These are phyloP conservation scores for Tricholaema leucomelas DNA, from an alignment of 2,113 vertebrate genomes.

Conservation along the genomic window DNA sequence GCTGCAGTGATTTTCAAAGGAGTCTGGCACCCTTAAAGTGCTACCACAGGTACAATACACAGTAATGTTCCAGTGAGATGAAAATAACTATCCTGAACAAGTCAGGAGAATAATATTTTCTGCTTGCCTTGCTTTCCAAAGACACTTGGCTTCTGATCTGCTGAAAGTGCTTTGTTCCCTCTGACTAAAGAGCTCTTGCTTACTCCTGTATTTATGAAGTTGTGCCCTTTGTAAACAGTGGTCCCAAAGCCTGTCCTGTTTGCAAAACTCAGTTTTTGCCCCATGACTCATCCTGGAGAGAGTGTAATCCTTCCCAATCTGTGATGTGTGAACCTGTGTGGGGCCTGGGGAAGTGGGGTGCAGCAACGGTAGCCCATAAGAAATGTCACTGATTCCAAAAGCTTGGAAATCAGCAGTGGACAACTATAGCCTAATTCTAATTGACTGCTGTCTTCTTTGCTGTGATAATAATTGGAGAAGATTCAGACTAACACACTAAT, in stretches of 20 bases:
- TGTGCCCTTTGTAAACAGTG: neutral
- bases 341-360: neutral
- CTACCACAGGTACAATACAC: neutral
- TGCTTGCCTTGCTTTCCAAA: constrained; percentile 14
- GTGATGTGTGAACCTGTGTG: neutral
- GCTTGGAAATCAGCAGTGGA: neutral
- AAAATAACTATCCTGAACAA: constrained; percentile 7
- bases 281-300: neutral
- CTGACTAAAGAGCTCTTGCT: neutral
- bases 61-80: neutral
- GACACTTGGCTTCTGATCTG: neutral
- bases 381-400: neutral
- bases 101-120: constrained; percentile 16
- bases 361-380: neutral
- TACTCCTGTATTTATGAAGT: neutral
- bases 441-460: neutral
- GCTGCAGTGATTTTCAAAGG: neutral
- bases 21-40: neutral
- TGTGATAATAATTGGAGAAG: neutral
- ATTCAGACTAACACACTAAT: neutral
- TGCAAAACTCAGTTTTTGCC: neutral
- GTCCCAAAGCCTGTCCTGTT: neutral
- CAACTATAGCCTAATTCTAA: neutral
- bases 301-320: neutral
- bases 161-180: constrained; percentile 12